Percentiles rank a stretch among this genome's conserved stretches.
Conservation (phyloP, 1,140 invertebrate genomes). For the Battus philenor region DNA sequence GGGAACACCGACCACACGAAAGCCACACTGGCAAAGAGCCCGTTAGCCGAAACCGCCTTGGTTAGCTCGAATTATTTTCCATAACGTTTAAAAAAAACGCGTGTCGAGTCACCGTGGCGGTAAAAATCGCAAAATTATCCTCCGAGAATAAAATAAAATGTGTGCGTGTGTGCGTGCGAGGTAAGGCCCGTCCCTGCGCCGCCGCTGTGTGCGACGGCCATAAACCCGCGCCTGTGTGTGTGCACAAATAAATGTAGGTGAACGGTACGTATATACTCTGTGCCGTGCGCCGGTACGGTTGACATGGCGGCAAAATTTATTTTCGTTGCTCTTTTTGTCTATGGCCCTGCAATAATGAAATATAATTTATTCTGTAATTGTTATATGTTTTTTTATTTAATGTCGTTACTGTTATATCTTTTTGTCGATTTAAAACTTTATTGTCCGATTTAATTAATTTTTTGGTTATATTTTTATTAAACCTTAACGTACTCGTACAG, state of each 20-base stretch:
- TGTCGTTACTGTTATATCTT: too few species aligned
- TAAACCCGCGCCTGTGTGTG: slow-evolving; percentile 56
- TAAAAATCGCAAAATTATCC: slow-evolving; percentile 59
- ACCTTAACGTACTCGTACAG: too few species aligned
- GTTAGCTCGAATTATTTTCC: slow-evolving; percentile 2
- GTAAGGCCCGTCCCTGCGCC: slow-evolving; percentile 28
- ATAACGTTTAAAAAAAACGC: slow-evolving; percentile 19
- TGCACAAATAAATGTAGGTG: slow-evolving; percentile 72
- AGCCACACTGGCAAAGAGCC: too few species aligned
- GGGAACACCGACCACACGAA: too few species aligned
- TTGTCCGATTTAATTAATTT: too few species aligned
- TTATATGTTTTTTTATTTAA: too few species aligned
- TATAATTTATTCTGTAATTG: too few species aligned
- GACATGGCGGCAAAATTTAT: slow-evolving; percentile 22
- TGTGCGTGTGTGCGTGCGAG: slow-evolving; percentile 29
- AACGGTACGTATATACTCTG: slow-evolving; percentile 57
- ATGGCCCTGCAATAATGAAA: too few species aligned
- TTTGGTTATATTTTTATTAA: too few species aligned
- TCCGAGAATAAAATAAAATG: slow-evolving; percentile 43
- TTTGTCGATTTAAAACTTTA: too few species aligned
- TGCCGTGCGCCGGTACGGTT: slow-evolving; percentile 35
- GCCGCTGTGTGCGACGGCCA: slow-evolving; percentile 36
- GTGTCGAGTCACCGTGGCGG: slow-evolving; percentile 20
- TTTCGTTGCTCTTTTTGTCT: too few species aligned
- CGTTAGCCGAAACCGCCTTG: not conserved